Evolutionary conservation across 2,113 vertebrate species (phyloP).

Genomic region (Balaeniceps rex): DNA sequence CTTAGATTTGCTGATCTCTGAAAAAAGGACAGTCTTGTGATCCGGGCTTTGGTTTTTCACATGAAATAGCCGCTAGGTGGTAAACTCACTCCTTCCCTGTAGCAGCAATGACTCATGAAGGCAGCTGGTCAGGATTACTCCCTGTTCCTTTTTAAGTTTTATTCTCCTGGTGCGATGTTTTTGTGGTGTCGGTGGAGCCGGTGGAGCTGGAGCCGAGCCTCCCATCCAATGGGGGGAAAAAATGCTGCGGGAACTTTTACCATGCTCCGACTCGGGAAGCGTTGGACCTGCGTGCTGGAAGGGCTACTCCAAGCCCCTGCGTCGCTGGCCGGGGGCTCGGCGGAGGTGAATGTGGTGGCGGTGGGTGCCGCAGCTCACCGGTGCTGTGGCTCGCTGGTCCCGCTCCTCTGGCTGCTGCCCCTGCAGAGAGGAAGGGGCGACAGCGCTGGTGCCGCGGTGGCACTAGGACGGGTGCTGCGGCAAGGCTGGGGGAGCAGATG

Average conservation of each 20-base stretch:
- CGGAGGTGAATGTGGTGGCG: fast-evolving
- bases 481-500: not conserved
- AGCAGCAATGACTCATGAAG: not conserved
- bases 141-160: not conserved
- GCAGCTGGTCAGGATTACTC: not conserved
- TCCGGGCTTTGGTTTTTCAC: not conserved
- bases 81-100: not conserved
- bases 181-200: not conserved
- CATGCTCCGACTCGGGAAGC: not conserved
- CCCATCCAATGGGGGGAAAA: not conserved
- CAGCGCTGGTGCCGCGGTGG: fast-evolving
- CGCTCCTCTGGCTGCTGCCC: not conserved
- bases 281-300: too few species aligned
- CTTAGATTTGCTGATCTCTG: not conserved
- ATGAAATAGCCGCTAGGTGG: not conserved
- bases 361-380: fast-evolving
- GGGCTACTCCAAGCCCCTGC: fast-evolving
- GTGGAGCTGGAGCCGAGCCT: not conserved
- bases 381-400: fast-evolving
- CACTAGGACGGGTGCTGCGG: fast-evolving
- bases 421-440: not conserved
- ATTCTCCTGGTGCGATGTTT: not conserved
- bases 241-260: not conserved
- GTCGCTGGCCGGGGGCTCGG: fast-evolving
- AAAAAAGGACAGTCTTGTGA: not conserved